A percentile compares a stretch with the other conserved stretches of the same genome.
Evolutionary conservation across 2,113 vertebrate species (phyloP).

Genomic region (Halichoerus grypus): DNA sequence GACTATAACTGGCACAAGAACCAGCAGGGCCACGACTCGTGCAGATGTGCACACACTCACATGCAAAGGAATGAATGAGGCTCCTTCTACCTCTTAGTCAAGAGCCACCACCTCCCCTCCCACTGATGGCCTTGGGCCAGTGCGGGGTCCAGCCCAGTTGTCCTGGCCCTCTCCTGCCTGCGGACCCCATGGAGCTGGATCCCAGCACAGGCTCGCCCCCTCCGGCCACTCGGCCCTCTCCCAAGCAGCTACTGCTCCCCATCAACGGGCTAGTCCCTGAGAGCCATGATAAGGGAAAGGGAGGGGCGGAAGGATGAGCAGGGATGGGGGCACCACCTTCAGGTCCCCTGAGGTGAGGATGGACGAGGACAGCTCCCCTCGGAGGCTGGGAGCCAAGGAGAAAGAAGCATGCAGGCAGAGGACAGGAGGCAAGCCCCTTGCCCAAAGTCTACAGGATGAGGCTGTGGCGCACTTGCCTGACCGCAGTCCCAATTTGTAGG

Average conservation of each 20-base stretch:
- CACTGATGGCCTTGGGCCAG: rapidly evolving
- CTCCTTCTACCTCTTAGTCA: not conserved
- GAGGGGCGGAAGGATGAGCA: no score
- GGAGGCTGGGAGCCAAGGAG: not conserved
- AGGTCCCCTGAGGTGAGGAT: not conserved
- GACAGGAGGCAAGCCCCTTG: not conserved
- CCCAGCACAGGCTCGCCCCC: not conserved
- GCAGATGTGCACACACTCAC: not conserved
- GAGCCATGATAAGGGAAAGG: not conserved
- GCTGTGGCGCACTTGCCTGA: not conserved
- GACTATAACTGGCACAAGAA: not conserved
- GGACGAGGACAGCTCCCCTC: not conserved
- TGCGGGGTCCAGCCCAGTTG: not conserved
- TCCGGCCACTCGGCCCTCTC: not conserved
- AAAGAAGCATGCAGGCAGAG: not conserved
- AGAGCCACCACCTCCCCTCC: not conserved
- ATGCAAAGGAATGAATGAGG: rapidly evolving
- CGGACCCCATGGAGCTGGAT: not conserved
- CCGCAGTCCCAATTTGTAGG: not conserved
- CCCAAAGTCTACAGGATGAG: not conserved
- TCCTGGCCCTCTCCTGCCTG: not conserved
- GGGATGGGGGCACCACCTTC: not conserved
- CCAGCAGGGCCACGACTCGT: not conserved
- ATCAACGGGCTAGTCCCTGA: not conserved
- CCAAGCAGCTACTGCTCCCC: not conserved